Evolutionary conservation across 2,113 vertebrate species (phyloP).

Genomic region (Calonectris borealis): DNA sequence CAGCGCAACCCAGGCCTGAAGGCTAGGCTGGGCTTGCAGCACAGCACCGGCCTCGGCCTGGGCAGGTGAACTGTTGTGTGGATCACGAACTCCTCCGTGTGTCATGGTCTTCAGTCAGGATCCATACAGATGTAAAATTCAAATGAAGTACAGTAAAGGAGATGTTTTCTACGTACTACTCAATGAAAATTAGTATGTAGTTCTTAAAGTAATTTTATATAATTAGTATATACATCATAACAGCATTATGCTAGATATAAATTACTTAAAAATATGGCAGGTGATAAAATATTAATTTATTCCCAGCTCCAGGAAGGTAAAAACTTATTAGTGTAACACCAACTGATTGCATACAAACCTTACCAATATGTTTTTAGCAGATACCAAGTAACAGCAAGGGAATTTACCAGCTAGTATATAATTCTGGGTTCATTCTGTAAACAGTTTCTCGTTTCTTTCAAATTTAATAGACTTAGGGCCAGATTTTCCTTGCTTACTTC

Average conservation of each 20-base stretch:
- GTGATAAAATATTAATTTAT: background rate
- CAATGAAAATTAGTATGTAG: background rate
- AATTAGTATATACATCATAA: background rate
- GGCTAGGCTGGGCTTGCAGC: accelerated
- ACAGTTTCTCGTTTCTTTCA: background rate
- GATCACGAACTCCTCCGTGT: accelerated
- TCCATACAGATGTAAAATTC: background rate
- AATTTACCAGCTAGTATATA: background rate
- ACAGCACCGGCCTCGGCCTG: background rate
- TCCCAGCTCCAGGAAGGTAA: background rate
- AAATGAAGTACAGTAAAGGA: background rate
- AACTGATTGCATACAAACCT: background rate
- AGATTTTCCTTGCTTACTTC: background rate
- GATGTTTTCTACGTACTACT: background rate
- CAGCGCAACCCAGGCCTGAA: too few species aligned
- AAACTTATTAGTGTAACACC: background rate
- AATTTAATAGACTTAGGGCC: background rate
- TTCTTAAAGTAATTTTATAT: background rate
- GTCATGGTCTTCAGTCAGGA: background rate
- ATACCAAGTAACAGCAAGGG: background rate
- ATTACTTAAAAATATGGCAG: background rate
- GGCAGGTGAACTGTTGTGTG: background rate
- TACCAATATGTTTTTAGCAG: background rate
- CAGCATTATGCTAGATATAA: background rate
- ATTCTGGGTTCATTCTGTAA: background rate